Evolutionary conservation across 2,797 vertebrate genomes (phyloP), one percentile per base, ranked within the genome.

Genomic region (Macroramphosus scolopax): DNA sequence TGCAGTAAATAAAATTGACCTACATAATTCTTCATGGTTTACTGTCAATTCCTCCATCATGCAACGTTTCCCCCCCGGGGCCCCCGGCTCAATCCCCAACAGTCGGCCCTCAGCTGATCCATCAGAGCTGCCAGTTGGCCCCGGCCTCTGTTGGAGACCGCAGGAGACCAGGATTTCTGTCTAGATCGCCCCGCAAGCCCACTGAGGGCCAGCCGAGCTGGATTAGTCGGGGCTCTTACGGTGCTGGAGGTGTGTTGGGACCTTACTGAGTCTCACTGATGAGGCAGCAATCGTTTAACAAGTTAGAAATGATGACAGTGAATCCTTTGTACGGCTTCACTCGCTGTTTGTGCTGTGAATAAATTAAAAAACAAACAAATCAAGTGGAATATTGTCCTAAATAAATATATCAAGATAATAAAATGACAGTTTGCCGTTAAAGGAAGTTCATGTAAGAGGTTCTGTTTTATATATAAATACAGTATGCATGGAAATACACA

Each of bases 111-210:
- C 17, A 30, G 67, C 78, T 80, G 72, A 82, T 82, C 75, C 72
- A 72, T 84, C 84, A 82, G 67, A 61, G 47, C 57, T 47, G 43
- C 58, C 13, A 12, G 52, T 67, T 51, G 25, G 41, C 78, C 67
- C 61, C 61, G 72, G 78, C 37, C 35, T 61, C 65, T 48, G 2
- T 68, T 72, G 55, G 13, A 63, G 71, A 75, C 83, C 68, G 56
- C 70, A 61, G 78, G 81, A 59, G 66, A 69, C 62, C 44, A 42
- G 51, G 76, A 75, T 82, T 65, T 78, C 77, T 67, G 83, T 89
- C 89, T 90, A 80, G 81, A 83, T 68, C 67, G 78, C 77, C 64
- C 84, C 79, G 82, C 75, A 77, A 86, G 80, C 77, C 80, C 68
- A 63, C 78, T 72, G 78, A 81, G 79, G 63, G 16, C 62, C 72